Conservation (phyloP, 2,888 invertebrate species). For the Scelioninae gen. 1 region DNA sequence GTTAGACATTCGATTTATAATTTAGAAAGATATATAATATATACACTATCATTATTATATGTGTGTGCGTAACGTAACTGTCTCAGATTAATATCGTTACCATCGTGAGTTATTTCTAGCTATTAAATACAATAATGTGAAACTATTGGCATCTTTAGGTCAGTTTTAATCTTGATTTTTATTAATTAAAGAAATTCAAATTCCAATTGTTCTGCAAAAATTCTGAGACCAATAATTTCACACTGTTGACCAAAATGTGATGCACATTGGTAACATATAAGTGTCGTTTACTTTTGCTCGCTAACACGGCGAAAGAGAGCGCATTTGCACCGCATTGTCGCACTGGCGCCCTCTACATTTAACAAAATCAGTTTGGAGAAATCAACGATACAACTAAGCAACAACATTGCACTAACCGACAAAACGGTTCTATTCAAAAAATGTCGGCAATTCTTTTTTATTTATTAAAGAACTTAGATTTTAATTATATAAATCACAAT, state of each 20-base stretch:
- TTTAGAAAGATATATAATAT: conserved; percentile 63
- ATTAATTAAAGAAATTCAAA: neutral
- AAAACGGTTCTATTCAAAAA: conserved; percentile 9
- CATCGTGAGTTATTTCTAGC: conserved; percentile 55
- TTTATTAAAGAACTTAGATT: neutral
- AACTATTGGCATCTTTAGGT: conserved; percentile 13
- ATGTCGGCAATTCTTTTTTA: conserved; percentile 10
- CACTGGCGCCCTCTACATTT: conserved; percentile 42
- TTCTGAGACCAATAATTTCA: conserved; percentile 34
- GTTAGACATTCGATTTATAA: conserved; percentile 41
- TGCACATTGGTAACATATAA: conserved; percentile 52
- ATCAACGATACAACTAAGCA: conserved; percentile 67
- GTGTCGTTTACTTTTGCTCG: conserved; percentile 36
- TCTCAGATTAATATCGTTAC: conserved; percentile 41
- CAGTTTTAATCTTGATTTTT: neutral
- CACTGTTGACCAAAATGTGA: conserved; percentile 14
- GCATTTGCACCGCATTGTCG: conserved; percentile 56
- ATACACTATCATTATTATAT: conserved; percentile 50
- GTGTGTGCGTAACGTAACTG: conserved; percentile 50
- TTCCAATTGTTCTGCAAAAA: neutral
- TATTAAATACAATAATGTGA: conserved; percentile 55
- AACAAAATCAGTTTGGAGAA: conserved; percentile 59
- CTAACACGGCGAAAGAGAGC: conserved; percentile 42
- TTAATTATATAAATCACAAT: no score
- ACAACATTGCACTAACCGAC: conserved; percentile 70